Conservation (phyloP, 2,797 vertebrate genomes). For the Cyprinodon diabolis region DNA sequence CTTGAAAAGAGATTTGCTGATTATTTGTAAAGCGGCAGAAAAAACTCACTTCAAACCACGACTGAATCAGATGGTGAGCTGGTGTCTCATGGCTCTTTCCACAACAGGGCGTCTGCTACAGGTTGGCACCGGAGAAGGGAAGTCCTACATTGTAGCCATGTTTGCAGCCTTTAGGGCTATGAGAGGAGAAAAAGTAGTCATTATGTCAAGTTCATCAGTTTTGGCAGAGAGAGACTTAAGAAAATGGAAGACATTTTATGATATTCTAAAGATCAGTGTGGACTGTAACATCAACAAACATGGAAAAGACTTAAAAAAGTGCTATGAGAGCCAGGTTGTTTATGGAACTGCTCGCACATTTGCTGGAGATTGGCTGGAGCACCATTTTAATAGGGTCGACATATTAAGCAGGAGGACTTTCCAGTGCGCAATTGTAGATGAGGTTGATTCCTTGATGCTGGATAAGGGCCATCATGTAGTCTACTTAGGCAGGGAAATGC, state of each 20-base stretch:
- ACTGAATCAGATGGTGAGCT: conserved; percentile 73
- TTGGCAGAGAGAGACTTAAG: conserved; percentile 58
- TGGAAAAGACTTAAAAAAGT: background rate
- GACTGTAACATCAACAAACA: conserved; percentile 52
- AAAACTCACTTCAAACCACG: conserved; percentile 39
- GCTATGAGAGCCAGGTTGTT: conserved; percentile 57
- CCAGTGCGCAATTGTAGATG: conserved; percentile 72
- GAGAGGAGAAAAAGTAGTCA: conserved; percentile 51
- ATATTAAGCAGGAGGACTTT: conserved; percentile 46
- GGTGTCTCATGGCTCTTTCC: conserved; percentile 69
- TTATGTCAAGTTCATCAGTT: conserved; percentile 66
- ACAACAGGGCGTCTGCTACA: conserved; percentile 58
- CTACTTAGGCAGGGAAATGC: conserved; percentile 27
- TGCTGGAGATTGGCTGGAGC: conserved; percentile 55
- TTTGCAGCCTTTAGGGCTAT: conserved; percentile 64
- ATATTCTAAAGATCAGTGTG: background rate
- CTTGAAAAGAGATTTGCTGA: conserved; percentile 9
- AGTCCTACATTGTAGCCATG: conserved; percentile 76
- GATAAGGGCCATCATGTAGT: conserved; percentile 49
- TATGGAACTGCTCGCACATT: conserved; percentile 63
- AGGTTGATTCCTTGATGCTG: conserved; percentile 70
- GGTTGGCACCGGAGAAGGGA: conserved; percentile 71
- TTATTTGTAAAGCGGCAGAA: conserved; percentile 15
- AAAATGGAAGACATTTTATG: background rate
- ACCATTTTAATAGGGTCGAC: conserved; percentile 33